These are phyloP conservation scores for Arion vulgaris DNA, from an alignment of 1,140 invertebrate genomes.

Conservation along the genomic window DNA sequence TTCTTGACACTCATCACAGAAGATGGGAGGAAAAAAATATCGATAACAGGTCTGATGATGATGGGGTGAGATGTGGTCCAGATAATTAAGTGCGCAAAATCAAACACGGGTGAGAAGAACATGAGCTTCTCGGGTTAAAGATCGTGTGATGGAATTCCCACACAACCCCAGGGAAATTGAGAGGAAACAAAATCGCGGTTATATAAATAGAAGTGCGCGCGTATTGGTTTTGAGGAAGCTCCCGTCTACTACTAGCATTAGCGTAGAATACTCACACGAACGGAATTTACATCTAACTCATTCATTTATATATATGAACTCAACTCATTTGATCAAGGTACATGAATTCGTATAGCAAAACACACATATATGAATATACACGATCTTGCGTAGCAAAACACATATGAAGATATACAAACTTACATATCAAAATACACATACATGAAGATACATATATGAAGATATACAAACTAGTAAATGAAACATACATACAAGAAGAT, in stretches of 20 bases:
- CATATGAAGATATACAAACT: background rate
- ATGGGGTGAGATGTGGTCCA: constrained; percentile 3
- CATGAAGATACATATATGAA: background rate
- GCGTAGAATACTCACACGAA: too few species aligned
- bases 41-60: constrained; percentile 1
- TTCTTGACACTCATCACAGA: background rate
- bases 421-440: background rate
- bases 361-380: too few species aligned
- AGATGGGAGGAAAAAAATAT: constrained; percentile 8
- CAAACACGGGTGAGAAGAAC: background rate
- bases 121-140: background rate
- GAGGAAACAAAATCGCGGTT: too few species aligned
- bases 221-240: too few species aligned
- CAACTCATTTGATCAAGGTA: too few species aligned
- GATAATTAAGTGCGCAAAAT: constrained; percentile 35
- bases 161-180: background rate
- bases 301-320: too few species aligned
- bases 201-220: too few species aligned
- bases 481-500: too few species aligned
- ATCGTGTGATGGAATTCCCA: constrained; percentile 22
- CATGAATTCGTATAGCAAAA: too few species aligned
- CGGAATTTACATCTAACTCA: too few species aligned
- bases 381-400: background rate
- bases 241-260: too few species aligned
- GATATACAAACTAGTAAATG: too few species aligned